These are phyloP conservation scores for Escarpia spicata DNA, from an alignment of 2,888 invertebrate species.

Conservation along the genomic window DNA sequence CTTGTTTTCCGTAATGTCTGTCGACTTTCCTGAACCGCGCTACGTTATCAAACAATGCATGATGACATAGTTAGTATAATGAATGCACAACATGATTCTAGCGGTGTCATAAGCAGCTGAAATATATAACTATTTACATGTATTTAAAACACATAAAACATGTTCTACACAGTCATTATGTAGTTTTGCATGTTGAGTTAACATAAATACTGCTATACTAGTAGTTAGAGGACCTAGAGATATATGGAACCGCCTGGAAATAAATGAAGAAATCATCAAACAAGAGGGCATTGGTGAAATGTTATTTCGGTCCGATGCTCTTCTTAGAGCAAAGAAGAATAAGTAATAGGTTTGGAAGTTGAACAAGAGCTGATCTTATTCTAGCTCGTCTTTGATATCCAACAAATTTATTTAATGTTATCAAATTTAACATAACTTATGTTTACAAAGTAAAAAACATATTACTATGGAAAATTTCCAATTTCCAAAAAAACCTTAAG, in stretches of 20 bases:
- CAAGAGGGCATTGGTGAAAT: too few relatives aligned
- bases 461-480: background rate
- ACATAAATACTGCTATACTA: background rate
- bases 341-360: too few relatives aligned
- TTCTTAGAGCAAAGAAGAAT: background rate
- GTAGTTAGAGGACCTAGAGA: too few relatives aligned
- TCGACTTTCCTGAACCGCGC: conserved; percentile 54
- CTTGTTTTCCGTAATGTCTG: conserved; percentile 61
- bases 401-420: background rate
- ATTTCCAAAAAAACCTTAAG: background rate
- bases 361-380: too few relatives aligned
- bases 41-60: conserved; percentile 35
- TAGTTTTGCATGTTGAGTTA: background rate
- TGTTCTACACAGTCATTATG: background rate
- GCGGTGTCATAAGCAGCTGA: too few relatives aligned
- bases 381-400: background rate
- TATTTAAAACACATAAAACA: background rate
- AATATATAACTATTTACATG: background rate
- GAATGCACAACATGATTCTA: too few relatives aligned
- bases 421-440: background rate
- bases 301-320: too few relatives aligned
- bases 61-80: too few relatives aligned
- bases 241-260: too few relatives aligned
- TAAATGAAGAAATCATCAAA: too few relatives aligned
- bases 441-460: too few relatives aligned